Evolutionary conservation across 2,113 vertebrate genomes (phyloP).

Genomic region (Gymnarchus niloticus): DNA sequence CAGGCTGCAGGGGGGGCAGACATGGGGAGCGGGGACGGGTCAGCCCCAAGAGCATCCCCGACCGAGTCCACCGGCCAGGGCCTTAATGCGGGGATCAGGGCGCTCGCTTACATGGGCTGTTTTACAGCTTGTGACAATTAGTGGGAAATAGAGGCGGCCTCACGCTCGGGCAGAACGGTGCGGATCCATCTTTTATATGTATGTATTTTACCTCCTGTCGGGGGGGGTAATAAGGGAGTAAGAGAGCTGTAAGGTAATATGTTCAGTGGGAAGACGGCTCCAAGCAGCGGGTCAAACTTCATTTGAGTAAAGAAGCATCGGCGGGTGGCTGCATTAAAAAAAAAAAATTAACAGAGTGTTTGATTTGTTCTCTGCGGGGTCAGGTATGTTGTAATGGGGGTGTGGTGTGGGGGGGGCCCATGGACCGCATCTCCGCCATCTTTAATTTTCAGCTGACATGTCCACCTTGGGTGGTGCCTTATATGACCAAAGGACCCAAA

Average conservation of each 20-base stretch:
- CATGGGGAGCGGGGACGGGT: conserved; percentile 39
- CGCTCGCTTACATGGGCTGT: neutral
- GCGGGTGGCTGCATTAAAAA: neutral
- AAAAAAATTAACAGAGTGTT: neutral
- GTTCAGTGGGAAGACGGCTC: neutral
- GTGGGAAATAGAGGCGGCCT: neutral
- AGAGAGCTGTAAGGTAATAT: conserved; percentile 1
- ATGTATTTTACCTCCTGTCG: conserved; percentile 3
- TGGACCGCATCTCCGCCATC: too few relatives aligned
- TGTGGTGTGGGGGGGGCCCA: neutral
- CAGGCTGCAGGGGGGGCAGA: conserved; percentile 39
- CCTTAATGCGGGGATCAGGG: neutral
- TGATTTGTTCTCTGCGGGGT: neutral
- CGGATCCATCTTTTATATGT: conserved; percentile 7
- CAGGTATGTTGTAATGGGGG: too few relatives aligned
- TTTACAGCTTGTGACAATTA: conserved; percentile 7
- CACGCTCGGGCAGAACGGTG: neutral
- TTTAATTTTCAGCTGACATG: too few relatives aligned
- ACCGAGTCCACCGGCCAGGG: conserved; percentile 10
- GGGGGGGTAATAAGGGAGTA: neutral
- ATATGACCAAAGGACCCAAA: too few relatives aligned
- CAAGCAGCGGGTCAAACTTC: conserved; percentile 4
- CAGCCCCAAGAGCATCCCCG: conserved; percentile 22
- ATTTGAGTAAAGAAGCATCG: neutral
- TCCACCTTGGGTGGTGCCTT: too few relatives aligned